Evolutionary conservation across 2,888 invertebrate species (phyloP).

Genomic region (Margaritifera margaritifera): DNA sequence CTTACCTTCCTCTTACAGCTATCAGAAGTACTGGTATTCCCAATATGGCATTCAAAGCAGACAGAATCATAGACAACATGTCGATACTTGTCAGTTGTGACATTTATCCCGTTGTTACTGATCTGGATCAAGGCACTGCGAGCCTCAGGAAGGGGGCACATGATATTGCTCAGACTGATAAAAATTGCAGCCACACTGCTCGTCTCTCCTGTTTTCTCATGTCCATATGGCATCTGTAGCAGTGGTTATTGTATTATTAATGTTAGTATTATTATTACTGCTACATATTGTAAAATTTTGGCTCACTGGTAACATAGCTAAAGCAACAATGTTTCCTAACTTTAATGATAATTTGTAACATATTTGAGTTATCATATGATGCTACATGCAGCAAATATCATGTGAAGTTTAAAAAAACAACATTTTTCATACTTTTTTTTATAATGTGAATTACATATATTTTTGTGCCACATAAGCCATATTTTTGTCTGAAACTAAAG

Average conservation of each 20-base stretch:
- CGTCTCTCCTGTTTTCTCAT: constrained; percentile 18
- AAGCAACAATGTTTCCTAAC: not conserved
- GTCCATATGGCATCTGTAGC: constrained; percentile 26
- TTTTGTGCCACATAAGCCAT: too few relatives aligned
- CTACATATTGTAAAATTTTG: not conserved
- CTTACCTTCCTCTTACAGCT: constrained; percentile 33
- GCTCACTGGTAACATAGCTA: not conserved
- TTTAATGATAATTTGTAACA: too few relatives aligned
- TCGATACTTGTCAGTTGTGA: constrained; percentile 31
- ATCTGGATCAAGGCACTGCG: constrained; percentile 43
- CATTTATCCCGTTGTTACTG: constrained; percentile 46
- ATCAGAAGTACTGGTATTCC: constrained; percentile 22
- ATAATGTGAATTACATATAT: too few relatives aligned
- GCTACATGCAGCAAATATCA: too few relatives aligned
- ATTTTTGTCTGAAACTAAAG: too few relatives aligned
- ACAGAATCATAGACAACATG: constrained; percentile 48
- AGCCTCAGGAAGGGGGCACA: constrained; percentile 41
- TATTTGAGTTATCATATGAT: too few relatives aligned
- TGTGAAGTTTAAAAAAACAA: too few relatives aligned
- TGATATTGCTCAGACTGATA: constrained; percentile 48
- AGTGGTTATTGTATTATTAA: not conserved
- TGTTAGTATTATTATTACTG: not conserved
- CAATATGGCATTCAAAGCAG: constrained; percentile 44
- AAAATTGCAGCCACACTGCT: constrained; percentile 30
- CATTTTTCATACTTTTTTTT: too few relatives aligned